Evolutionary conservation across 1,140 invertebrate species (phyloP).

Genomic region (Drosophila rhopaloa): DNA sequence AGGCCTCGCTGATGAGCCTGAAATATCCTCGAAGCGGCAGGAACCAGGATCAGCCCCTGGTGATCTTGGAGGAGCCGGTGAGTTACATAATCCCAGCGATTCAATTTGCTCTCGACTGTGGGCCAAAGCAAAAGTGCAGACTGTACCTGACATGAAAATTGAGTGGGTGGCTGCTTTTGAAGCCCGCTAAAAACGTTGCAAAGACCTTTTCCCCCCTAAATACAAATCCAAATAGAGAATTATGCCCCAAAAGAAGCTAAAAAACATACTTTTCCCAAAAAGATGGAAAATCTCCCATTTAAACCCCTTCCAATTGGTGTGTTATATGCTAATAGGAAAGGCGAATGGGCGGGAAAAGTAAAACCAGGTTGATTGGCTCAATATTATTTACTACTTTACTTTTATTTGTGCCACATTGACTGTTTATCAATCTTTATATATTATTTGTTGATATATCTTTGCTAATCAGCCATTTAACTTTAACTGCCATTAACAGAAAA

Average conservation of each 20-base stretch:
- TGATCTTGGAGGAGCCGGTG: conserved; percentile 79
- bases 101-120: conserved; percentile 17
- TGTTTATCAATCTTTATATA: not conserved
- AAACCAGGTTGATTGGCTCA: no score
- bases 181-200: not conserved
- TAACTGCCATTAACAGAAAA: conserved; percentile 30
- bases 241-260: not conserved
- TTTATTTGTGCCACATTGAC: no score
- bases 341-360: not conserved
- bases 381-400: not conserved
- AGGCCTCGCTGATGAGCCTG: conserved; percentile 45
- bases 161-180: not conserved
- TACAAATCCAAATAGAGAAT: not conserved
- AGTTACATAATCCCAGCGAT: conserved; percentile 73
- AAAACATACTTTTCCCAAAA: not conserved
- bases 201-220: not conserved
- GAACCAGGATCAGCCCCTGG: conserved; percentile 34
- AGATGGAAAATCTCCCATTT: conserved; percentile 4
- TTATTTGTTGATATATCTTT: conserved; percentile 8
- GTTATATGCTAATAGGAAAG: not conserved
- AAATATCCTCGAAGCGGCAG: conserved; percentile 45
- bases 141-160: conserved; percentile 32
- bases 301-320: conserved; percentile 12
- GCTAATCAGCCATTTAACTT: conserved; percentile 35
- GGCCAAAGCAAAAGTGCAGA: conserved; percentile 69